These are phyloP conservation scores for Apodemus agrarius DNA, from an alignment of 2,797 vertebrate genomes.

Conservation along the genomic window DNA sequence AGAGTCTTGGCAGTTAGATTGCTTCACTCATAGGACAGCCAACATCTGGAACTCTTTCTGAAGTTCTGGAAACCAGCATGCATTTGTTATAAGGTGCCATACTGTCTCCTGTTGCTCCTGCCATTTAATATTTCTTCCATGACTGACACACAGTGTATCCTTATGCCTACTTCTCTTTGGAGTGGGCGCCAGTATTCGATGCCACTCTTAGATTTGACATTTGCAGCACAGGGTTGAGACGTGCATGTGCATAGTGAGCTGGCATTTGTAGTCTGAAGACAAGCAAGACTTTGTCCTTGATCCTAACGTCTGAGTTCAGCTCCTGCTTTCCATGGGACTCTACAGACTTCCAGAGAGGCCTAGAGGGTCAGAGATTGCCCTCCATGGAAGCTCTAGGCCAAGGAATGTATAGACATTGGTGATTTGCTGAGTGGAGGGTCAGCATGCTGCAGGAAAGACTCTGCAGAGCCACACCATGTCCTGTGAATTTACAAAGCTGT, in stretches of 20 bases:
- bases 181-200: neutral
- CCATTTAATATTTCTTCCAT: neutral
- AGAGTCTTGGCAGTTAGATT: neutral
- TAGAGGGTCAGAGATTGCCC: neutral
- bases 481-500: neutral
- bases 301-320: neutral
- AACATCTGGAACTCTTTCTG: neutral
- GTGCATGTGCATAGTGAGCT: neutral
- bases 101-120: too few species aligned
- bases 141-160: neutral
- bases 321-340: constrained; percentile 1
- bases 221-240: neutral
- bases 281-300: neutral
- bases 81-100: neutral
- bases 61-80: neutral
- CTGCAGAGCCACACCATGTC: neutral
- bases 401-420: neutral
- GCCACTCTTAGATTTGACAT: neutral
- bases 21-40: neutral
- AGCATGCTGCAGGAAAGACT: neutral
- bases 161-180: constrained; percentile 10
- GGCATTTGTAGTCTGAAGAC: constrained; percentile 6
- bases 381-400: neutral
- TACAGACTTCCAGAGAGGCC: neutral
- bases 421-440: neutral